Conservation (phyloP, 1,140 invertebrate genomes). For the Archivesica marissinica region DNA sequence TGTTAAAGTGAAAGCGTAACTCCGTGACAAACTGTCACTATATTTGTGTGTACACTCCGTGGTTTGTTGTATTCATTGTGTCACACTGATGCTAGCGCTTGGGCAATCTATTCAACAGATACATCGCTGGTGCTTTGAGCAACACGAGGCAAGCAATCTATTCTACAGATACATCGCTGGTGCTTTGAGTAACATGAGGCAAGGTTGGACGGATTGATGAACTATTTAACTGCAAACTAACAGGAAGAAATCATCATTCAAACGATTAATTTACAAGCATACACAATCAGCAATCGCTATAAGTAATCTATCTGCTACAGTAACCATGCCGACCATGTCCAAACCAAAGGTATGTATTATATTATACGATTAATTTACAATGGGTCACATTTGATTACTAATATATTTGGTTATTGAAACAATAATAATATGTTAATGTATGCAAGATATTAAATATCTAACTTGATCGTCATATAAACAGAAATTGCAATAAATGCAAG, state of each 20-base stretch:
- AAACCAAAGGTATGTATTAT: constrained; percentile 17
- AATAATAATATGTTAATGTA: background rate
- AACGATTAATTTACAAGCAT: background rate
- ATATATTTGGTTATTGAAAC: background rate
- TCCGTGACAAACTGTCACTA: too few species aligned
- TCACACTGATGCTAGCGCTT: too few species aligned
- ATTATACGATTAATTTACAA: background rate
- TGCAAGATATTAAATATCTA: background rate
- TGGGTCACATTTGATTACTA: too few species aligned
- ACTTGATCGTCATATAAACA: too few species aligned
- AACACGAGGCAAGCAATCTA: too few species aligned
- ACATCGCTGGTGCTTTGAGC: background rate
- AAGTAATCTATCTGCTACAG: background rate
- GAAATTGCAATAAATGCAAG: too few species aligned
- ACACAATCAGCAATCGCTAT: background rate
- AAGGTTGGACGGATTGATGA: background rate
- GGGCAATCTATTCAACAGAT: too few species aligned
- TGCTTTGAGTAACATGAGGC: background rate
- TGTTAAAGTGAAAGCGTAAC: too few species aligned
- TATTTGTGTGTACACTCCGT: too few species aligned
- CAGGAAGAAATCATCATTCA: background rate
- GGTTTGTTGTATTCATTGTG: too few species aligned
- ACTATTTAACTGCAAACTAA: background rate
- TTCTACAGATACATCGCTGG: too few species aligned
- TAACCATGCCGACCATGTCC: background rate